Percentiles rank a stretch among this genome's conserved stretches.
phyloP scores from a whole-genome alignment of 2,888 invertebrate species.

The Drosophila nr. medialis region DNA sequence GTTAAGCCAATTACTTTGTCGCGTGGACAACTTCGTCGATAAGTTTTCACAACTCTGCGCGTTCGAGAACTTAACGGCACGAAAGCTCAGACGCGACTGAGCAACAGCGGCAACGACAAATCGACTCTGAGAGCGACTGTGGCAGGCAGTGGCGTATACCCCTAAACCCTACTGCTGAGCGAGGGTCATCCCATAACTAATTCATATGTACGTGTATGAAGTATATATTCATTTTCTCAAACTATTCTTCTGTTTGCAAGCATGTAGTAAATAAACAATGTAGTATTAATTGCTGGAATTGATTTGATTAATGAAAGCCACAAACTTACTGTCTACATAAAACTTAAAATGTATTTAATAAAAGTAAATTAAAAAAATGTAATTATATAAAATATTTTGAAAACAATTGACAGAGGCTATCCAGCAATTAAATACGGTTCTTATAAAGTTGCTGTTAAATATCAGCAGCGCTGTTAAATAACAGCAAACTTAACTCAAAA shows the following conservation, averaged over 20 bases:
- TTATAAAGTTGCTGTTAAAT: neutral
- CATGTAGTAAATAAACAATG: neutral
- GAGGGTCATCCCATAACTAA: neutral
- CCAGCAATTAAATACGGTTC: neutral
- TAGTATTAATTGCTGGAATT: neutral
- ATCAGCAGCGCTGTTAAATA: neutral
- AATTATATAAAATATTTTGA: neutral
- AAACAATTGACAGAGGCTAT: neutral
- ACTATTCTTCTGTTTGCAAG: neutral
- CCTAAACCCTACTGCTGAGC: neutral
- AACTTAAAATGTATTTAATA: neutral
- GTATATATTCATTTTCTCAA: neutral
- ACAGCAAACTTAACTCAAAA: conserved; percentile 27
- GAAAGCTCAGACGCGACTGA: conserved; percentile 72
- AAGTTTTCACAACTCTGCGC: conserved; percentile 28
- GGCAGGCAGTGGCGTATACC: conserved; percentile 35
- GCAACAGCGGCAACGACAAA: conserved; percentile 21
- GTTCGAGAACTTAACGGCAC: conserved; percentile 62
- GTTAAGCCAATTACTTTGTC: conserved; percentile 67
- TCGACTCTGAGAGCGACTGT: conserved; percentile 3
- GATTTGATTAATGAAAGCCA: neutral
- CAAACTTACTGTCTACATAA: neutral
- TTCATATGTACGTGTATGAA: no score
- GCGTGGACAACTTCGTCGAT: conserved; percentile 30
- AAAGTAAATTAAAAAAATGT: neutral